phyloP scores from a whole-genome alignment of 1,140 invertebrate species.

The Wasmannia auropunctata region DNA sequence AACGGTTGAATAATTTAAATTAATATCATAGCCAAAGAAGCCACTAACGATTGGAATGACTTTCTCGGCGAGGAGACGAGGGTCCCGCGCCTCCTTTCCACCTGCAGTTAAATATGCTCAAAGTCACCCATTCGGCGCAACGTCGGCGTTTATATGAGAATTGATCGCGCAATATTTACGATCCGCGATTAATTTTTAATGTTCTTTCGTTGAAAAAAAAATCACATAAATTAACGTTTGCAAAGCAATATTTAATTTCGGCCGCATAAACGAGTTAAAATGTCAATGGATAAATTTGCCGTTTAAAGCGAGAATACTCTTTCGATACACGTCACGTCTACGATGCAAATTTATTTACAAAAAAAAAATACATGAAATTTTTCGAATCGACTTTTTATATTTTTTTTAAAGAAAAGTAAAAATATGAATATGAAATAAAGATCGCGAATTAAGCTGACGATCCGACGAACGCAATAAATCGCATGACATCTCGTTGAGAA shows the following conservation, averaged over 20 bases:
- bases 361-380: background rate
- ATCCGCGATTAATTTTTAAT: constrained; percentile 13
- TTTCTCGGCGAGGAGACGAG: constrained; percentile 48
- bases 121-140: background rate
- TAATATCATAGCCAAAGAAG: constrained; percentile 72
- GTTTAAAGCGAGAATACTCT: background rate
- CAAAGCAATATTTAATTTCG: constrained; percentile 23
- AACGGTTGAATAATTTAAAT: constrained; percentile 79
- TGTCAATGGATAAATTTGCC: background rate
- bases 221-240: background rate
- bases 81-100: constrained; percentile 12
- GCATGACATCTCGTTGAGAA: background rate
- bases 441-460: background rate
- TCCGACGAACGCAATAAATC: constrained; percentile 2
- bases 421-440: constrained; percentile 11
- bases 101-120: background rate
- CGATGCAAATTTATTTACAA: background rate
- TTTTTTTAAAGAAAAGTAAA: background rate
- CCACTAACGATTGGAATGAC: constrained; percentile 66
- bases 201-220: background rate
- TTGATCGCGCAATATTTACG: constrained; percentile 24
- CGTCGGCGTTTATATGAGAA: background rate
- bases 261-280: constrained; percentile 2
- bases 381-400: background rate
- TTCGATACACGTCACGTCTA: background rate